A percentile compares a stretch with the other conserved stretches of the same genome.
Evolutionary conservation across 2,113 vertebrate species (phyloP).

Genomic region (Solenodon paradoxus): DNA sequence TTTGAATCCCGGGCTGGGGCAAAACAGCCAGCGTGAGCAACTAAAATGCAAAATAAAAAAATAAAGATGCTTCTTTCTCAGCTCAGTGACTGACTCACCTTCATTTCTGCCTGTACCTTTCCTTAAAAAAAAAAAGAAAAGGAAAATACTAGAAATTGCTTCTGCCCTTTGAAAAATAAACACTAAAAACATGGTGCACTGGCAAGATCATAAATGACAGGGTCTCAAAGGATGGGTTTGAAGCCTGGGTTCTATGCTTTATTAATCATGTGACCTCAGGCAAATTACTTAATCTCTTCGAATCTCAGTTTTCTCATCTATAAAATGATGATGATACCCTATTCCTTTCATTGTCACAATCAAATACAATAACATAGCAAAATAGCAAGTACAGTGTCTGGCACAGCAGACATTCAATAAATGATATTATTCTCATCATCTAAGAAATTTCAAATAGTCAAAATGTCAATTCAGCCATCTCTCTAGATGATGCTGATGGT

Average conservation of each 20-base stretch:
- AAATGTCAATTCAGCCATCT: not conserved
- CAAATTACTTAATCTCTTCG: not conserved
- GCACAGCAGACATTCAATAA: not conserved
- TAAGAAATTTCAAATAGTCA: not conserved
- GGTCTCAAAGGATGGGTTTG: not conserved
- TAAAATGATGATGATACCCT: not conserved
- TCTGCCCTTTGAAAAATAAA: not conserved
- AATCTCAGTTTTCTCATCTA: not conserved
- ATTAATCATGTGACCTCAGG: not conserved
- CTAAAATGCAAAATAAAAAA: too few relatives aligned
- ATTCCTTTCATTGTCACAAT: not conserved
- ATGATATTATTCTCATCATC: not conserved
- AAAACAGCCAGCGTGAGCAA: too few relatives aligned
- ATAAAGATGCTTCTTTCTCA: too few relatives aligned
- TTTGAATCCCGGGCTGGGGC: too few relatives aligned
- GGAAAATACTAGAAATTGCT: not conserved
- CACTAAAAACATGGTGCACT: not conserved
- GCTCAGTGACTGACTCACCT: too few relatives aligned
- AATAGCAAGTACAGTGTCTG: not conserved
- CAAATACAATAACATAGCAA: not conserved
- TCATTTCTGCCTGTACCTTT: too few relatives aligned
- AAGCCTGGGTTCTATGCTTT: not conserved
- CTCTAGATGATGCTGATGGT: not conserved
- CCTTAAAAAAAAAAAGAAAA: too few relatives aligned
- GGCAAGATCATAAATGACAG: not conserved